Conservation (phyloP, 2,113 vertebrate species). For the Microtus pennsylvanicus region DNA sequence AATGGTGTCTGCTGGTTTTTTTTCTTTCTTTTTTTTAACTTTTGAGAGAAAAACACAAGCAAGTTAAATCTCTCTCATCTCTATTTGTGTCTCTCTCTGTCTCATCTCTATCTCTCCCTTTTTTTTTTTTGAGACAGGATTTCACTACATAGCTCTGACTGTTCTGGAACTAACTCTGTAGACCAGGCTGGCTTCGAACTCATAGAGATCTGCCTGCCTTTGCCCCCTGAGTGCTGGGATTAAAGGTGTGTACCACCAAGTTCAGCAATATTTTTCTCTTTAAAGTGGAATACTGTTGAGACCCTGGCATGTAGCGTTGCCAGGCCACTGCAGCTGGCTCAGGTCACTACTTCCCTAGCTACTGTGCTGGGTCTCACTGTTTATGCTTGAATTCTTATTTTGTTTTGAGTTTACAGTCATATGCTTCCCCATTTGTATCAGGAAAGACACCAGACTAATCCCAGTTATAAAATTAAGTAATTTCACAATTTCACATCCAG, state of each 20-base stretch:
- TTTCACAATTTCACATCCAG: constrained; percentile 27
- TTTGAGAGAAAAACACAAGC: background rate
- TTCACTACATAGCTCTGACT: background rate
- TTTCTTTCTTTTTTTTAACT: background rate
- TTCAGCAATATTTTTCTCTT: background rate
- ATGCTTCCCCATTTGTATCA: background rate
- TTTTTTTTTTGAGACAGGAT: background rate
- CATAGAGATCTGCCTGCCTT: background rate
- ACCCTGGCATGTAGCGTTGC: background rate
- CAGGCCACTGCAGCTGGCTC: background rate
- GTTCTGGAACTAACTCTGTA: background rate
- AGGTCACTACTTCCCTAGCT: background rate
- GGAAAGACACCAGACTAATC: background rate
- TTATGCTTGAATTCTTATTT: background rate
- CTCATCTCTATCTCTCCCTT: too few relatives aligned
- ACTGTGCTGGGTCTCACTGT: accelerated
- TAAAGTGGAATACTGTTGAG: background rate
- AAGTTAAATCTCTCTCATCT: background rate
- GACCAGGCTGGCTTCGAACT: background rate
- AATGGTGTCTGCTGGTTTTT: background rate
- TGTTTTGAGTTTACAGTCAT: background rate
- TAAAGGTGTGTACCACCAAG: background rate
- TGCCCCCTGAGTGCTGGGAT: background rate
- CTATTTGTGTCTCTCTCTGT: too few relatives aligned
- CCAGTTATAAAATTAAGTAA: background rate